These are phyloP conservation scores for Zaprionus ornatus DNA, from an alignment of 1,140 invertebrate species.

Conservation along the genomic window DNA sequence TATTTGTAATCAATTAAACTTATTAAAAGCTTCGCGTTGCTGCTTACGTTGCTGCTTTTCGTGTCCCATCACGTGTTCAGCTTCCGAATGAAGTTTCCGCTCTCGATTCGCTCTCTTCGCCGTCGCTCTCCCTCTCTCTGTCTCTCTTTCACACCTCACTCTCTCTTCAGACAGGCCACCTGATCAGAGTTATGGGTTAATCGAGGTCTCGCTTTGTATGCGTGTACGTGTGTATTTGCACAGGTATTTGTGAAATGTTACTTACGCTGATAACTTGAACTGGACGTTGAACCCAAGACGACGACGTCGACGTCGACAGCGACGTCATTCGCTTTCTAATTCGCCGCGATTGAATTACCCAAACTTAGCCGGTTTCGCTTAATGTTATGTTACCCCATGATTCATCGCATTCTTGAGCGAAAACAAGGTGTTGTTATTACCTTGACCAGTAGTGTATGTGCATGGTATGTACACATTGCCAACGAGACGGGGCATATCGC, in stretches of 20 bases:
- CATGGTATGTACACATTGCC: background rate
- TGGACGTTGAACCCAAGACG: conserved; percentile 16
- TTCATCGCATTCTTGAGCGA: background rate
- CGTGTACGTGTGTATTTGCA: background rate
- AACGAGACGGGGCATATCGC: background rate
- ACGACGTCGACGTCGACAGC: background rate
- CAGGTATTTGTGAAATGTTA: background rate
- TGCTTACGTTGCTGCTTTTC: conserved; percentile 26
- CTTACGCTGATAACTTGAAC: conserved; percentile 5
- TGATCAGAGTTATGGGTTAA: background rate
- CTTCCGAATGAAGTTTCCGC: conserved; percentile 44
- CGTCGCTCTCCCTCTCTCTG: background rate
- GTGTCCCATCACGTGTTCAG: conserved; percentile 51
- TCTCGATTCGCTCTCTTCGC: background rate
- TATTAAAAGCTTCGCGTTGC: conserved; percentile 13
- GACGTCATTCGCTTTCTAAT: conserved; percentile 15
- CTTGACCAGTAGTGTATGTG: background rate
- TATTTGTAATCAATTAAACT: conserved; percentile 36
- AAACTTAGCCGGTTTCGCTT: background rate
- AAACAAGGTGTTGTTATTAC: background rate
- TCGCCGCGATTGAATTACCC: background rate
- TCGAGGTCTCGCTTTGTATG: conserved; percentile 7
- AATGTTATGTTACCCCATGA: background rate
- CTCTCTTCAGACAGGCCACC: background rate
- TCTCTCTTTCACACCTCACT: background rate